phyloP scores from a whole-genome alignment of 2,797 vertebrate species.

The Columba guinea region DNA sequence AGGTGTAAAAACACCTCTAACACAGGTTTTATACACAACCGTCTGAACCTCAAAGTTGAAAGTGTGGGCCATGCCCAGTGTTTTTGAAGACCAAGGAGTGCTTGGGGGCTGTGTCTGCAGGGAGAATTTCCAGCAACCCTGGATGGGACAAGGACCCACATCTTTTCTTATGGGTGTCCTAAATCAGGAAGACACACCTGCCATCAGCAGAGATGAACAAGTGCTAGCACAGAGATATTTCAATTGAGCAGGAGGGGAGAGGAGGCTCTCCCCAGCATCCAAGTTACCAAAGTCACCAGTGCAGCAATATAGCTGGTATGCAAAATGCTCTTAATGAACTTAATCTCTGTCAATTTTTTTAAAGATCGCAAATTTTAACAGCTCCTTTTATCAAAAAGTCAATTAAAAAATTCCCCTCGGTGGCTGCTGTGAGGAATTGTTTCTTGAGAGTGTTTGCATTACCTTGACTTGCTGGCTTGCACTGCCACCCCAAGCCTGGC shows the following conservation, averaged over 20 bases:
- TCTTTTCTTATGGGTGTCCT: background rate
- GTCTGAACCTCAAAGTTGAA: rapidly evolving
- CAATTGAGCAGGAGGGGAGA: background rate
- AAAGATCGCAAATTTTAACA: background rate
- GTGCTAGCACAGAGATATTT: background rate
- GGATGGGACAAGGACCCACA: background rate
- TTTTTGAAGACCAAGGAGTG: background rate
- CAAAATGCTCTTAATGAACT: background rate
- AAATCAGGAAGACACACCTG: background rate
- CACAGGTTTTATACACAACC: background rate
- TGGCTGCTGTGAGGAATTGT: background rate
- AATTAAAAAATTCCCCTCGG: background rate
- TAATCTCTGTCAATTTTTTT: background rate
- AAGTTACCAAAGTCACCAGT: background rate
- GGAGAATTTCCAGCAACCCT: background rate
- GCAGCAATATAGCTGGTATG: background rate
- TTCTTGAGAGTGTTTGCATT: background rate
- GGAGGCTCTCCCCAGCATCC: background rate
- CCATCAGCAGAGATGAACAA: background rate
- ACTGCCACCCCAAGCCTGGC: background rate
- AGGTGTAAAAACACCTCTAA: background rate
- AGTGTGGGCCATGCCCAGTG: rapidly evolving
- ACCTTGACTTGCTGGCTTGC: background rate
- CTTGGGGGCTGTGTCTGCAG: background rate
- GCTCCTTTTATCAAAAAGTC: background rate